Evolutionary conservation across 2,888 invertebrate genomes (phyloP).

Genomic region (Yponomeuta plumbellus): DNA sequence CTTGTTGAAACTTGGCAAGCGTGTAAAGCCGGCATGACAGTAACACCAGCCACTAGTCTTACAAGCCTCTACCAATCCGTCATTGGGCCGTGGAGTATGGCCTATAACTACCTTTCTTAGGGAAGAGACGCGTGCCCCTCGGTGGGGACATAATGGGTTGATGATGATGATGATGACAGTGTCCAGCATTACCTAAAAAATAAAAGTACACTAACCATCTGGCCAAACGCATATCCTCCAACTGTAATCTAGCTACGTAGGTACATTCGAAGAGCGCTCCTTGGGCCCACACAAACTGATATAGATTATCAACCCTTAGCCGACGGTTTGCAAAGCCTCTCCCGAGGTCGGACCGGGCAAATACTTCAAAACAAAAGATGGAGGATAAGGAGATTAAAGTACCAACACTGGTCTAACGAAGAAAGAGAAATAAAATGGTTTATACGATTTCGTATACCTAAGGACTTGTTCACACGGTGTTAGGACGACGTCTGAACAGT

Average conservation of each 20-base stretch:
- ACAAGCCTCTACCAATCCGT: too few species aligned
- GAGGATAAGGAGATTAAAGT: conserved; percentile 55
- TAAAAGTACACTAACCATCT: neutral
- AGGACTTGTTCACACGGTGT: neutral
- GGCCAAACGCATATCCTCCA: neutral
- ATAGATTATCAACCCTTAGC: conserved; percentile 60
- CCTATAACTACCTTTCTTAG: too few species aligned
- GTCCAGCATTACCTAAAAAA: neutral
- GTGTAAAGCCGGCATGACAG: too few species aligned
- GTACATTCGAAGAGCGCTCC: conserved; percentile 38
- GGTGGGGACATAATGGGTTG: too few species aligned
- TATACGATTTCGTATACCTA: conserved; percentile 15
- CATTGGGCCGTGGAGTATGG: too few species aligned
- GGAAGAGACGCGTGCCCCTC: too few species aligned
- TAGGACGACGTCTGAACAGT: too few species aligned
- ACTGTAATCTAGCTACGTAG: neutral
- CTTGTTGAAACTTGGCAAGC: too few species aligned
- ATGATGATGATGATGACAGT: too few species aligned
- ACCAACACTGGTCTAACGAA: conserved; percentile 41
- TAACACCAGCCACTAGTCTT: too few species aligned
- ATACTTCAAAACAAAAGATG: conserved; percentile 62
- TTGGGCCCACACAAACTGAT: conserved; percentile 51
- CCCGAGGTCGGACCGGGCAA: conserved; percentile 42
- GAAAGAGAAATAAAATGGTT: conserved; percentile 37
- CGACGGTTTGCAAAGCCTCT: conserved; percentile 46